Evolutionary conservation across 2,888 invertebrate genomes (phyloP).

Genomic region (Trichogramma evanescens): DNA sequence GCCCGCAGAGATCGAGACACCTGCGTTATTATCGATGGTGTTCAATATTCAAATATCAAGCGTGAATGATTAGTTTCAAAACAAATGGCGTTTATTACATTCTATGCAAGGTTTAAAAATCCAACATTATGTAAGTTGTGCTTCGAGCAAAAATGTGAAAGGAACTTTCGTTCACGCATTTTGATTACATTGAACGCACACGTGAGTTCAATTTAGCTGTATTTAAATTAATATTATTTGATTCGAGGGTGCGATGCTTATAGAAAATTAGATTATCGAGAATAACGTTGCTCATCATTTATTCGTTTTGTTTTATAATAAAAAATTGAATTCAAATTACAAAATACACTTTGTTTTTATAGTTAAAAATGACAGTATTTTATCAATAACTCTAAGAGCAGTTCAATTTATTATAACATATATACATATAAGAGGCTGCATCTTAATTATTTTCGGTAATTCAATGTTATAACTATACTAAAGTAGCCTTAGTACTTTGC

Average conservation of each 20-base stretch:
- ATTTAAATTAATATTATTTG: neutral
- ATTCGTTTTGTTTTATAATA: neutral
- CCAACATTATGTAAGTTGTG: slow-evolving; percentile 1
- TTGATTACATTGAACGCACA: slow-evolving; percentile 14
- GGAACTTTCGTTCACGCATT: slow-evolving; percentile 17
- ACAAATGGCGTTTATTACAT: too few relatives aligned
- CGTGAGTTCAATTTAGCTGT: neutral
- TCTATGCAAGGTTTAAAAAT: neutral
- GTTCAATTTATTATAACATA: slow-evolving; percentile 16
- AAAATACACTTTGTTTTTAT: slow-evolving; percentile 2
- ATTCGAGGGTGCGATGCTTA: neutral
- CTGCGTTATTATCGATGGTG: too few relatives aligned
- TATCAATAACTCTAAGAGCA: slow-evolving; percentile 10
- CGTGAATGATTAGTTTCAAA: too few relatives aligned
- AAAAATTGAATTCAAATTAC: slow-evolving; percentile 5
- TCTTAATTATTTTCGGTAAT: too few relatives aligned
- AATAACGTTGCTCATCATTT: too few relatives aligned
- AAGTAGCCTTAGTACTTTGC: too few relatives aligned
- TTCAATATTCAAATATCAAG: too few relatives aligned
- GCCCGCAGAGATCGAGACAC: too few relatives aligned
- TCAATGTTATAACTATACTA: too few relatives aligned
- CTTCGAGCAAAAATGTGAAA: slow-evolving; percentile 12
- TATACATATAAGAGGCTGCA: neutral
- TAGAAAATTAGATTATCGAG: neutral
- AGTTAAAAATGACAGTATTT: slow-evolving; percentile 13